These are phyloP conservation scores for Melipona quadrifasciata DNA, from an alignment of 1,140 invertebrate genomes.

Conservation along the genomic window DNA sequence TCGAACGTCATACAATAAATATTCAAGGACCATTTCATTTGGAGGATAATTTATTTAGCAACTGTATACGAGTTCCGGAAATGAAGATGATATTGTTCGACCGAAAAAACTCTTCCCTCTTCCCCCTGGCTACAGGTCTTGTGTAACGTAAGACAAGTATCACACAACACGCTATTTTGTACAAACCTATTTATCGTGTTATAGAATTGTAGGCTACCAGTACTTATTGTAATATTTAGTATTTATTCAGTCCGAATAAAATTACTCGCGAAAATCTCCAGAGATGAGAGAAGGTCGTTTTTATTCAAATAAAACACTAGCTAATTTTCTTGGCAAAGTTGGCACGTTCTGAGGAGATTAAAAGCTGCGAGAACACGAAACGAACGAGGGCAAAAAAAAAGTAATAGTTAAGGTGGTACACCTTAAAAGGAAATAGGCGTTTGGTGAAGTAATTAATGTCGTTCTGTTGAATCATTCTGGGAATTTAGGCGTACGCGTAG, in stretches of 20 bases:
- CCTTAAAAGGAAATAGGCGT: constrained; percentile 20
- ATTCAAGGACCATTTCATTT: no score
- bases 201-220: no score
- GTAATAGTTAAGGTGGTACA: not conserved
- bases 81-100: no score
- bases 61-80: no score
- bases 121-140: no score
- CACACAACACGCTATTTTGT: no score
- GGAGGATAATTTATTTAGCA: no score
- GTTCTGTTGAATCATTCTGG: constrained; percentile 46
- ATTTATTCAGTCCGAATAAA: not conserved
- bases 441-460: constrained; percentile 51
- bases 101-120: no score
- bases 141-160: no score
- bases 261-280: not conserved
- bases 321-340: not conserved
- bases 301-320: not conserved
- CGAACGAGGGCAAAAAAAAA: not conserved
- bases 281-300: not conserved
- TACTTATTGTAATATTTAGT: no score
- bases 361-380: not conserved
- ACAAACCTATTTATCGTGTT: no score
- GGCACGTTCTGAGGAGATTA: not conserved
- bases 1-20: no score
- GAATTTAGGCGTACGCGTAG: constrained; percentile 49